Evolutionary conservation across 2,797 vertebrate species (phyloP), one percentile per base, ranked within the genome.

Genomic region (Eurystomus glaucurus): DNA sequence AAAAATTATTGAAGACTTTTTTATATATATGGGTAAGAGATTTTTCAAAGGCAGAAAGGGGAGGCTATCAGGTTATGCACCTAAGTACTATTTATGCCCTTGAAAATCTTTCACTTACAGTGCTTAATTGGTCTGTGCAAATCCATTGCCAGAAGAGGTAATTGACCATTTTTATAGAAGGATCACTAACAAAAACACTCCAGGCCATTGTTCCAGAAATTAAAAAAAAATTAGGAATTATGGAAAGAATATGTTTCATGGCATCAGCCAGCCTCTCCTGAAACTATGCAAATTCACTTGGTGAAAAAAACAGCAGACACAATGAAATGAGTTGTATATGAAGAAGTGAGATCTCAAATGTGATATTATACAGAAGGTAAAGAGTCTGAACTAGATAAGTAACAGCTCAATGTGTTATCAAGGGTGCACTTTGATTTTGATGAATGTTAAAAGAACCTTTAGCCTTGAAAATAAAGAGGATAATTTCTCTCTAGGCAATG

Each of bases 401-500:
- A 97, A 93, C 93, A 87, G 91, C 85, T 93, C 93, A 26, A 28
- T 48, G 94, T 82, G 91, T 94, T 96, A 96, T 54, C 96, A 95
- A 92, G 96, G 95, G 96, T 95, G 93, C 88, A 96, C 86, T 97
- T 97, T 19, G 90, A 94, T 97, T 97, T 93, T 97, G 95, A 96
- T 96, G 96, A 95, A 97, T 96, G 96, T 88, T 96, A 97, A 95
- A 97, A 95, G 95, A 97, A 95, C 94, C 85, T 97, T 96, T 96
- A 95, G 96, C 93, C 97, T 96, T 95, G 92, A 96, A 97, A 97
- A 96, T 97, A 97, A 96, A 97, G 95, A 96, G 92, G 95, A 95
- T 97, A 97, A 97, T 97, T 96, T 97, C 93, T 97, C 97, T 97
- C 97, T 90, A 97, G 97, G 93, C 94, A 97, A 71, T 88, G 96